Evolutionary conservation across 30 jellyfish, hydroid and myxozoan species (phyloP).

Genomic region (Aurelia coerulea): DNA sequence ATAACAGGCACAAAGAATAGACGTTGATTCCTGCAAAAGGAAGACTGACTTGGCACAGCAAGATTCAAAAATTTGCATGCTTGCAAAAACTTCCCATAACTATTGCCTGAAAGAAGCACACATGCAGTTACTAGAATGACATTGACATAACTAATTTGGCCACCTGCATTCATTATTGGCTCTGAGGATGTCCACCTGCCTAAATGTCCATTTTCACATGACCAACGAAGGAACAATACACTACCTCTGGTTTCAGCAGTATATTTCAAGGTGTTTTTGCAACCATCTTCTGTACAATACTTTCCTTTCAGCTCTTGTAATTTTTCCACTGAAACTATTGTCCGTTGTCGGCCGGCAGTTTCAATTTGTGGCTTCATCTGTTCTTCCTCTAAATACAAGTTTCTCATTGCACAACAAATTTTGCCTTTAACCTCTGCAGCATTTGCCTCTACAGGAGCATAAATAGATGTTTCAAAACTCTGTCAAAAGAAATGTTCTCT

Average conservation of each 20-base stretch:
- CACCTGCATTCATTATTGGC: background rate
- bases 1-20: slow-evolving; percentile 5
- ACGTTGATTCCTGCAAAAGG: background rate
- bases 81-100: background rate
- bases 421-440: background rate
- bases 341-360: too few relatives aligned
- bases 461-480: too few relatives aligned
- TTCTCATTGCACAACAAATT: too few relatives aligned
- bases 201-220: background rate
- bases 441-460: background rate
- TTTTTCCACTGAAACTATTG: too few relatives aligned
- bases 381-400: too few relatives aligned
- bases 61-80: slow-evolving; percentile 21
- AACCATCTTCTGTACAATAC: too few relatives aligned
- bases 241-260: background rate
- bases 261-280: slow-evolving; percentile 1
- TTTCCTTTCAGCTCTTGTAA: too few relatives aligned
- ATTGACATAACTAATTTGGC: background rate
- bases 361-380: too few relatives aligned
- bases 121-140: slow-evolving; percentile 4
- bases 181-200: slow-evolving; percentile 27
- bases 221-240: slow-evolving; percentile 11
- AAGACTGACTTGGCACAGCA: slow-evolving; percentile 1
- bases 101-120: slow-evolving; percentile 19
- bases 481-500: too few relatives aligned